Evolutionary conservation across 2,113 vertebrate genomes (phyloP).

Genomic region (Eptesicus fuscus): DNA sequence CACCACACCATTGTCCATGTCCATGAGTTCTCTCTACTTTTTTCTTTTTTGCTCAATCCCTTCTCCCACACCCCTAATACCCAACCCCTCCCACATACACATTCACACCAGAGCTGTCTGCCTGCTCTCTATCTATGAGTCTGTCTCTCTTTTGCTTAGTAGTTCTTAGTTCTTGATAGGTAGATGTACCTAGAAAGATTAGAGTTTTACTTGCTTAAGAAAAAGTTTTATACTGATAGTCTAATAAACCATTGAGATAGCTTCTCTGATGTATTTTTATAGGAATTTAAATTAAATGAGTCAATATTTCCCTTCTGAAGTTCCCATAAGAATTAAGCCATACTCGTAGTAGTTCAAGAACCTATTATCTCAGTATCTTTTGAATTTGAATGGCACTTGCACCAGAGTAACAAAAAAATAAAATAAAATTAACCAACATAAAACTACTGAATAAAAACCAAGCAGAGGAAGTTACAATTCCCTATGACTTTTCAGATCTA

Average conservation of each 20-base stretch:
- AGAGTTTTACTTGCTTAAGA: not conserved
- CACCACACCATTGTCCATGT: no score
- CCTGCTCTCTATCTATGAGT: no score
- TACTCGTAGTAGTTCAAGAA: not conserved
- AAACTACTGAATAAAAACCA: not conserved
- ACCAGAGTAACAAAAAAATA: not conserved
- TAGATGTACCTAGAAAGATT: not conserved
- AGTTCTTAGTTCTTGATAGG: not conserved
- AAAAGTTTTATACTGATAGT: not conserved
- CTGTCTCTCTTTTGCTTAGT: no score
- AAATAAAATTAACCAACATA: not conserved
- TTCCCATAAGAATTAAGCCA: not conserved
- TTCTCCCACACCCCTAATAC: no score
- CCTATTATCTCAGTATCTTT: not conserved
- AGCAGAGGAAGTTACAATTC: conserved; percentile 26
- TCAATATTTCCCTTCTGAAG: conserved; percentile 30
- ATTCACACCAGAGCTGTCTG: no score
- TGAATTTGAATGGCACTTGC: not conserved
- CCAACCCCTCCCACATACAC: no score
- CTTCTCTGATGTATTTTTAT: not conserved
- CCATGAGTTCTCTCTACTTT: no score
- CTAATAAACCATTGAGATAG: not conserved
- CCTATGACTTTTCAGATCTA: not conserved
- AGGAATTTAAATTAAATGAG: not conserved
- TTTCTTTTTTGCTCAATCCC: no score